A percentile compares a stretch with the other conserved stretches of the same genome.
These are phyloP conservation scores for Odontothrips loti DNA, from an alignment of 2,888 invertebrate species.

Conservation along the genomic window DNA sequence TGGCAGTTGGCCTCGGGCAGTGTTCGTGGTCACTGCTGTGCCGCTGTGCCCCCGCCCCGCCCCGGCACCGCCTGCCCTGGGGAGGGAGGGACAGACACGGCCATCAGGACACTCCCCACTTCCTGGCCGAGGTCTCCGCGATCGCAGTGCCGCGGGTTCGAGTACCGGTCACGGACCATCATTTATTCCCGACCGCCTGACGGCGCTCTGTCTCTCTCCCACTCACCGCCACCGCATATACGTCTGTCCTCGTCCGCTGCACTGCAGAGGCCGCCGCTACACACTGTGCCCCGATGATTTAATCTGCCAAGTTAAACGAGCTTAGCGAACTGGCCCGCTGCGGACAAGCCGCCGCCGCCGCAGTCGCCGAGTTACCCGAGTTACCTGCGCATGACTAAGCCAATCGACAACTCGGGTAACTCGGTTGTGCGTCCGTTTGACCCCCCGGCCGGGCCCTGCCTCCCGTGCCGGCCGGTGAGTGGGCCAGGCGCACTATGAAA, in stretches of 20 bases:
- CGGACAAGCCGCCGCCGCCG: neutral
- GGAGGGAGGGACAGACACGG: neutral
- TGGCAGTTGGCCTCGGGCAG: neutral
- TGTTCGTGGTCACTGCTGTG: neutral
- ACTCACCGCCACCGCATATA: no score
- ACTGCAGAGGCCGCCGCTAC: no score
- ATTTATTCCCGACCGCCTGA: neutral
- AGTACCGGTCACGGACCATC: neutral
- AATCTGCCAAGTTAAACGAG: conserved; percentile 6
- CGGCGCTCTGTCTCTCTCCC: no score
- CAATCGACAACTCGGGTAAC: no score
- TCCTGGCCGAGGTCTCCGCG: neutral
- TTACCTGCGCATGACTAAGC: no score
- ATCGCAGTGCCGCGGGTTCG: neutral
- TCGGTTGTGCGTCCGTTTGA: no score
- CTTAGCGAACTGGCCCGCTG: neutral
- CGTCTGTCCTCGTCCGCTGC: no score
- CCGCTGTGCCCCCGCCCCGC: no score
- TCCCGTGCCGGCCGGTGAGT: neutral
- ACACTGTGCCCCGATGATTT: neutral
- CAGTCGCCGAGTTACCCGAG: neutral
- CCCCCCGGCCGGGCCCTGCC: neutral
- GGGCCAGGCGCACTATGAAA: neutral
- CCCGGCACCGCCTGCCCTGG: neutral
- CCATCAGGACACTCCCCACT: neutral